Evolutionary conservation across 2,797 vertebrate species (phyloP).

Genomic region (Sebastes jordani): DNA sequence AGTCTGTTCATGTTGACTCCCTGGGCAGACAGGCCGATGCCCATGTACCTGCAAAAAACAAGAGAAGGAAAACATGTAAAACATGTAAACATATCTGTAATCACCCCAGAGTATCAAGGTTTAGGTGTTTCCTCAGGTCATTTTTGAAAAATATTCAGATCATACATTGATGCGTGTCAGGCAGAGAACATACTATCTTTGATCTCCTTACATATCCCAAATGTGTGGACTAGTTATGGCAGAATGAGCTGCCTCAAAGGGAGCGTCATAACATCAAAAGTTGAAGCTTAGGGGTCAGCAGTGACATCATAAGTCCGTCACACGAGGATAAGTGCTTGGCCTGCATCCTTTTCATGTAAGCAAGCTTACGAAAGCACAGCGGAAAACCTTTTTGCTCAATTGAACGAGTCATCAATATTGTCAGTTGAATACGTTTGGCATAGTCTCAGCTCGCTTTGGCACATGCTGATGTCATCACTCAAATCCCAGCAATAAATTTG

Average conservation of each 20-base stretch:
- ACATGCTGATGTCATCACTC: slow-evolving; percentile 6
- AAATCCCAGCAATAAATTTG: slow-evolving; percentile 12
- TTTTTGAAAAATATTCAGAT: not conserved
- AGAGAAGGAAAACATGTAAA: not conserved
- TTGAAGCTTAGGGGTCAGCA: slow-evolving; percentile 8
- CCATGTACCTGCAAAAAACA: slow-evolving; percentile 92
- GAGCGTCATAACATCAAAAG: not conserved
- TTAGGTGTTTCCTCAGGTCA: not conserved
- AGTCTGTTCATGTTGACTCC: slow-evolving; percentile 99
- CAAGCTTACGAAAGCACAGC: not conserved
- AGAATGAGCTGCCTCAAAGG: not conserved
- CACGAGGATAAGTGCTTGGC: not conserved
- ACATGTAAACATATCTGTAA: not conserved
- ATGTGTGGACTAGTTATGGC: not conserved
- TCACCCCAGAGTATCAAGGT: not conserved
- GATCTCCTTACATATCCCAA: not conserved
- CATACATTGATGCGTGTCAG: not conserved
- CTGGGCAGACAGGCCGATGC: slow-evolving; percentile 97
- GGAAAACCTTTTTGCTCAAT: slow-evolving; percentile 11
- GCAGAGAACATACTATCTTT: slow-evolving; percentile 1
- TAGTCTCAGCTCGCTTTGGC: not conserved
- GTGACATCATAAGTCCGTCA: slow-evolving; percentile 20
- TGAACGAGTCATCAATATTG: slow-evolving; percentile 11
- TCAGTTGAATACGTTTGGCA: not conserved
- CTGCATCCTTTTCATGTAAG: slow-evolving; percentile 9